Evolutionary conservation across 2,797 vertebrate genomes (phyloP), one percentile per base, ranked within the genome.

Genomic region (Meriones psammophilus): DNA sequence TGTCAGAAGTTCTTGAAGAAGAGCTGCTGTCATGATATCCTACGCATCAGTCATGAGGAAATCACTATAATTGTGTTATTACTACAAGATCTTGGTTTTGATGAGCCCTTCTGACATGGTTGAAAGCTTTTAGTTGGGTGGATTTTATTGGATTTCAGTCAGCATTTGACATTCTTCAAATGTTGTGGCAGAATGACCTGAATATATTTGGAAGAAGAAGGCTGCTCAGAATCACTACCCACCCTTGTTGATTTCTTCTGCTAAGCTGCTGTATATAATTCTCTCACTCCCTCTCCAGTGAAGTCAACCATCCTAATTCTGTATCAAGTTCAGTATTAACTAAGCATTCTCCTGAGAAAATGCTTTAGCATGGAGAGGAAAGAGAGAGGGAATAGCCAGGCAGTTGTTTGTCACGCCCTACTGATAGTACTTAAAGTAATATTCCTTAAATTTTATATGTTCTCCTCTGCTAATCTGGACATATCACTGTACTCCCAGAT

Each of bases 61-160:
- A 92, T 97, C 0, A 0, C 62, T 92, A n/a, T 97, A 97, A 97
- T 97, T 95, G 91, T 28, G 28, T 46, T 96, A 30, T 89, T 95
- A 87, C 60, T 93, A 39, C 0, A 36, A 96, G 94, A 46, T 81
- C 22, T 13, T 30, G 33, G 46, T 90, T 97, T 83, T 77, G 85
- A 96, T 91, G 76, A 97, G 56, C 81, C 77, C 22, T 0, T 7
- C 54, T 83, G 36, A 78, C 36, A 15, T 22, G 28, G 54, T 94
- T 66, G 76, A 97, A 93, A 85, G 58, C n/a, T 93, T 94, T 89
- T 58, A 36, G 71, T 17, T 94, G 78, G 10, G 33, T 50, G 20
- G 24, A 3, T 54, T 96, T 73, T 96, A 62, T 5, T 84, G 58
- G 42, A 78, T 92, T 94, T 92, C 56, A 84, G 42, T 97, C 88